phyloP scores from a whole-genome alignment of 2,113 vertebrate genomes.

The Candoia aspera region DNA sequence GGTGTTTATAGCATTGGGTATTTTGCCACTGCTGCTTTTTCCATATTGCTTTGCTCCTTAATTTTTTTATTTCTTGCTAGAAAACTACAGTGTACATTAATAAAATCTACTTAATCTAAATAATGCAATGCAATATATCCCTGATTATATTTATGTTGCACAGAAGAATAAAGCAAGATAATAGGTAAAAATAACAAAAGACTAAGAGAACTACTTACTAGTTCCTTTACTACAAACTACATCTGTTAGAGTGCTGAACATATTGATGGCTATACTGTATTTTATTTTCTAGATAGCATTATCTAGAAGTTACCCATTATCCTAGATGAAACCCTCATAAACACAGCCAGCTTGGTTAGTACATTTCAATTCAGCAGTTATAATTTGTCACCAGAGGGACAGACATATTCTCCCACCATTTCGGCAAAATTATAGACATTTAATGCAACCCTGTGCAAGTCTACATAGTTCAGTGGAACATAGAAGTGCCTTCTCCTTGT shows the following conservation, averaged over 20 bases:
- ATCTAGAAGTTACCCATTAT: not conserved
- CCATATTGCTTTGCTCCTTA: not conserved
- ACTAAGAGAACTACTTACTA: not conserved
- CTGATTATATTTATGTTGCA: not conserved
- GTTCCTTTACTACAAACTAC: not conserved
- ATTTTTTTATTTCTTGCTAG: not conserved
- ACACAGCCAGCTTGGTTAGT: not conserved
- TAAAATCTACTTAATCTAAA: not conserved
- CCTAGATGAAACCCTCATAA: not conserved
- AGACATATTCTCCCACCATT: not conserved
- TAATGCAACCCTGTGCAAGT: not conserved
- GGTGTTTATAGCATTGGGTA: not conserved
- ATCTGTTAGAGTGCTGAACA: not conserved
- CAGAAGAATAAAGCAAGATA: not conserved
- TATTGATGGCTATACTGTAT: not conserved
- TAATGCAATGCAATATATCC: not conserved
- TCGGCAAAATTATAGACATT: not conserved
- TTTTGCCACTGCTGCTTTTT: not conserved
- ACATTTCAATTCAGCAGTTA: not conserved
- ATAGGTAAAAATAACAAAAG: not conserved
- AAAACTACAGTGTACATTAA: not conserved
- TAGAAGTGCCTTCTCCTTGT: not conserved
- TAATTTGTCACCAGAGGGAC: not conserved
- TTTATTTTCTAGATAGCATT: not conserved
- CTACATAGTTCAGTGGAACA: not conserved